Base-by-base conservation (phyloP, 2,888 invertebrate genomes). In the Campaea margaritaria region DNA sequence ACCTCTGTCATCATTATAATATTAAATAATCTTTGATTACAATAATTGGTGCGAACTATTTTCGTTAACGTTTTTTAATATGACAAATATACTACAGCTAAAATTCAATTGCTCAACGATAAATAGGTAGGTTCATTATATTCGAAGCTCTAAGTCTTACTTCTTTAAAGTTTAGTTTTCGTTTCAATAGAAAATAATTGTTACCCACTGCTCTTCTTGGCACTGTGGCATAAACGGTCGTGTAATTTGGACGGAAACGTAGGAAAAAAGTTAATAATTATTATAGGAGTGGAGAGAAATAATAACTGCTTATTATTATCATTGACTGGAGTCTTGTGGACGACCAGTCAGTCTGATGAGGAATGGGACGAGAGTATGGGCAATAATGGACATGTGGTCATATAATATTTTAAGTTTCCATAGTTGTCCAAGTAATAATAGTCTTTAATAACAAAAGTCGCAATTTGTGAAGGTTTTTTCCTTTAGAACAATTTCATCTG, bases 291-390 rank as follows among this genome's bases (percentile, higher is more conserved):
- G 72, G 76, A 75, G 76, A 79, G 50, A 79, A 79, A 83, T 89
- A 87, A 90, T 89, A 87, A 83, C 80, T 72, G 79, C 78, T 84
- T 80, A 87, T 89, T 89, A 88, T 83, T 82, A 85, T 83, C 84
- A 84, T 86, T 87, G 79, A 78, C 78, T 72, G 67, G 68, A 68
- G 61, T 53, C 39, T 57, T 44, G 41, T 39, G 55, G 61, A 52
- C 75, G 74, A 66, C 69, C 60, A 72, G 65, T 67, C 43, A 38
- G 31, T 73, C 82, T 87, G 88, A 88, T 87, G 85, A 89, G 81
- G 72, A 65, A 70, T 51, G 57, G 46, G 57, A 44, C 38, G 52
- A 51, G 28, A 39, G n/a, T n/a, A n/a, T n/a, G n/a, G n/a, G n/a
- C n/a, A n/a, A n/a, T n/a, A n/a, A 44, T 61, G 59, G 65, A 49